Evolutionary conservation across 53 echinoderm and acorn worm genomes (phyloP).

Genomic region (Arbacia lixula): DNA sequence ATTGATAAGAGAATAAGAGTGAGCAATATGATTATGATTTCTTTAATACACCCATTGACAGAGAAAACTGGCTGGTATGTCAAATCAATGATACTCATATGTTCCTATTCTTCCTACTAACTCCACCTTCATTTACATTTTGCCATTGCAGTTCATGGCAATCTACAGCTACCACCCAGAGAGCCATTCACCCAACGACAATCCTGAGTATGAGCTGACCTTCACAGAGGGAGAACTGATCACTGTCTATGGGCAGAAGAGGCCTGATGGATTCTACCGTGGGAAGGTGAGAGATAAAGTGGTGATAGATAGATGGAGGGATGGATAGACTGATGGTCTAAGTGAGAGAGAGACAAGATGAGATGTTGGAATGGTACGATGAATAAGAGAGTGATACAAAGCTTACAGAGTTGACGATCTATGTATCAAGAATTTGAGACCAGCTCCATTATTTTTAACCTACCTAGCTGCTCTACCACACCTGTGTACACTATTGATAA

Average conservation of each 20-base stretch:
- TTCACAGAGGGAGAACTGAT: conserved; percentile 95
- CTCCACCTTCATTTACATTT: neutral
- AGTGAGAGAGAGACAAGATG: neutral
- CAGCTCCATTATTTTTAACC: too few species aligned
- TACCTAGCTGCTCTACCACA: too few species aligned
- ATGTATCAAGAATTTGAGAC: neutral
- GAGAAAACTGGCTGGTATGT: too few species aligned
- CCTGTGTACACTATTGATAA: too few species aligned
- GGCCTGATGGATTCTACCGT: conserved; percentile 92
- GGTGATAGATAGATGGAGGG: neutral
- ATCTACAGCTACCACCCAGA: conserved; percentile 90
- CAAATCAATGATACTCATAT: too few species aligned
- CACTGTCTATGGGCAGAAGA: conserved; percentile 78
- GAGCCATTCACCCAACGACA: conserved; percentile 93
- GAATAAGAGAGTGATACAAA: neutral
- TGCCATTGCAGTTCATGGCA: conserved; percentile 86
- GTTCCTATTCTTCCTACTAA: neutral
- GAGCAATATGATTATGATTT: too few species aligned
- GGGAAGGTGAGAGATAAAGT: conserved; percentile 73
- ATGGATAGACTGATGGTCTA: neutral
- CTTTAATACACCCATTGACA: too few species aligned
- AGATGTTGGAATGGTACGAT: neutral
- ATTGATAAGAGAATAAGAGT: too few species aligned
- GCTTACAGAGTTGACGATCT: neutral
- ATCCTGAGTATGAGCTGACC: conserved; percentile 83